These are phyloP conservation scores for Salvelinus fontinalis DNA, from an alignment of 2,113 vertebrate genomes.

Conservation along the genomic window DNA sequence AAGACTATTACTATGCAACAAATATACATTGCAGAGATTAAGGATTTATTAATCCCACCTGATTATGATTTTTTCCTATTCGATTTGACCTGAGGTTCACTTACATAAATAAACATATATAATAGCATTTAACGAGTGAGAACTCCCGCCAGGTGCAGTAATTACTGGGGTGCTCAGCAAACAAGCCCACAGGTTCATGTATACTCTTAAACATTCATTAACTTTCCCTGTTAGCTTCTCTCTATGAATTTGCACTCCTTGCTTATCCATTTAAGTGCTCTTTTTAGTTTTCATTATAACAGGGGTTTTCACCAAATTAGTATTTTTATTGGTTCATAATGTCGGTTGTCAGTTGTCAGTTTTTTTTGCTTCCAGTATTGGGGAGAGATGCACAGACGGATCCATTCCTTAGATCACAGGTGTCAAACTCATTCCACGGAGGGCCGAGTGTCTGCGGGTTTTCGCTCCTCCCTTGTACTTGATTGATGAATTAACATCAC, in stretches of 20 bases:
- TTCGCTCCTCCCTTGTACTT: no score
- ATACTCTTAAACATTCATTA: not conserved
- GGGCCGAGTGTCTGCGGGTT: no score
- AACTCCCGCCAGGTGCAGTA: not conserved
- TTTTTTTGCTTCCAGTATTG: not conserved
- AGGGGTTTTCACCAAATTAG: not conserved
- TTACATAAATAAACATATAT: not conserved
- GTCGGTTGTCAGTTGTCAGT: not conserved
- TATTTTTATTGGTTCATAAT: conserved; percentile 8
- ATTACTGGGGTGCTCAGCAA: not conserved
- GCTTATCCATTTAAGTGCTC: not conserved
- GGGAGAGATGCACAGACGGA: not conserved
- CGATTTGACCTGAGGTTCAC: not conserved
- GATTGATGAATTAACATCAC: no score
- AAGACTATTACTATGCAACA: no score
- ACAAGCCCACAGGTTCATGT: not conserved
- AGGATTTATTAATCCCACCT: no score
- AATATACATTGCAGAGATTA: no score
- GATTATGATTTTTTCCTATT: not conserved
- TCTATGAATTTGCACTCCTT: not conserved
- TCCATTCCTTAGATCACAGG: not conserved
- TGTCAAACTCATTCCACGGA: no score
- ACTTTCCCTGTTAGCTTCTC: not conserved
- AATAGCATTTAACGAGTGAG: not conserved
- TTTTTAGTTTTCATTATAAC: not conserved